Base-by-base conservation (phyloP, 2,888 invertebrate genomes). In the Drosophila acutilabella region DNA sequence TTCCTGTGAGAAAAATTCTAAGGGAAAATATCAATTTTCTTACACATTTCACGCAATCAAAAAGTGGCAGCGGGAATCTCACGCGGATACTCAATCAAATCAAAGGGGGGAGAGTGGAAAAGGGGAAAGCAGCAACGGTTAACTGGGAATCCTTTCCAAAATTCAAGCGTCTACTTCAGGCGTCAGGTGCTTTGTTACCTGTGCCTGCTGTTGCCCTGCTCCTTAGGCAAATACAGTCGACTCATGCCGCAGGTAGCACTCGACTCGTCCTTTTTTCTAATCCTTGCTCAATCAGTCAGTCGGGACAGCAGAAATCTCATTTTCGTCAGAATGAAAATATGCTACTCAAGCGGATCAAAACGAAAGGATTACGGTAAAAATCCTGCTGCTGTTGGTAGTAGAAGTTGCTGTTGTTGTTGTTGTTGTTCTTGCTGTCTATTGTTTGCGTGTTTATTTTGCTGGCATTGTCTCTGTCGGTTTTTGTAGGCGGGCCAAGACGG, bases 281-380 rank as follows among this genome's bases (percentile, higher is more conserved):
- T 80, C 81, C 80, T 80, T 80, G 74, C 81, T 80, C 80, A 80
- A 80, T 80, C 80, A 79, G 77, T 74, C 77, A 74, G 71, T 53
- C 20, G 52, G 44, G 51, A 16, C 65, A 41, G 48, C 45, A 44
- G 60, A 73, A 84, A 88, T 84, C 83, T 84, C 75, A 76, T 84
- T 77, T 87, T 87, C 86, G 64, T 66, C 66, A 83, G 88, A 87
- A 87, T 86, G 86, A 86, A 87, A 87, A 87, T 84, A 87, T 78
- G 76, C 71, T 88, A 77, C 81, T 78, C 86, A 88, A 86, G 86
- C 88, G 86, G 86, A 81, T 86, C 86, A 85, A 82, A 85, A 76
- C 86, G 86, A 87, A 87, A 87, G 86, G 86, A 87, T 87, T 87
- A 87, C 86, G 86, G 86, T 87, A 87, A 87, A 87, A 88, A 80